A percentile compares a stretch with the other conserved stretches of the same genome.
These are phyloP conservation scores for Monochamus saltuarius DNA, from an alignment of 1,140 invertebrate genomes.

Conservation along the genomic window DNA sequence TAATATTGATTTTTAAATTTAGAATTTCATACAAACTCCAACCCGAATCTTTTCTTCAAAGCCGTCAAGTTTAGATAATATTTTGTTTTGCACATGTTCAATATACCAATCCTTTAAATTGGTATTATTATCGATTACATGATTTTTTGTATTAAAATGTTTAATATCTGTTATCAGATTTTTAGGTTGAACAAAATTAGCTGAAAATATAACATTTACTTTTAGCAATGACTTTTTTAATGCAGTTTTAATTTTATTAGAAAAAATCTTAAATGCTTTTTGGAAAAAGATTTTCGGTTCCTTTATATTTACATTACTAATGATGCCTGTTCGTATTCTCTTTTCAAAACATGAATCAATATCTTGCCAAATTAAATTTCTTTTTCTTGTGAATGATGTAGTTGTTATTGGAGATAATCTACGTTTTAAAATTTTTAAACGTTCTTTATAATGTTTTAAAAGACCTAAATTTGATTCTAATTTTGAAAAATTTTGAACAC, in stretches of 20 bases:
- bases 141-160: slow-evolving; percentile 12
- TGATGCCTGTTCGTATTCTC: slow-evolving; percentile 14
- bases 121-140: slow-evolving; percentile 19
- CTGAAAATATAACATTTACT: slow-evolving; percentile 23
- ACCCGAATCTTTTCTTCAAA: slow-evolving; percentile 44
- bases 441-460: too few relatives aligned
- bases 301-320: slow-evolving; percentile 16
- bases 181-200: slow-evolving; percentile 22
- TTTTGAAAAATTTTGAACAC: too few relatives aligned
- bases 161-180: too few relatives aligned
- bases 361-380: too few relatives aligned
- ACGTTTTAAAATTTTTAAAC: neutral
- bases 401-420: too few relatives aligned
- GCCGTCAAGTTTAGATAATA: slow-evolving; percentile 35
- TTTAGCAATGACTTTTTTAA: slow-evolving; percentile 15
- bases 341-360: neutral
- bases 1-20: slow-evolving; percentile 31
- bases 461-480: too few relatives aligned
- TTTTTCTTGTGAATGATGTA: too few relatives aligned
- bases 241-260: slow-evolving; percentile 11
- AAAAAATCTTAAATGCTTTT: slow-evolving; percentile 4
- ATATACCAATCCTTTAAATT: slow-evolving; percentile 24
- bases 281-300: slow-evolving; percentile 17
- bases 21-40: slow-evolving; percentile 43
- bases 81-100: slow-evolving; percentile 16